Evolutionary conservation across 2,797 vertebrate genomes (phyloP), one percentile per base, ranked within the genome.

Genomic region (Pelobates cultripes): DNA sequence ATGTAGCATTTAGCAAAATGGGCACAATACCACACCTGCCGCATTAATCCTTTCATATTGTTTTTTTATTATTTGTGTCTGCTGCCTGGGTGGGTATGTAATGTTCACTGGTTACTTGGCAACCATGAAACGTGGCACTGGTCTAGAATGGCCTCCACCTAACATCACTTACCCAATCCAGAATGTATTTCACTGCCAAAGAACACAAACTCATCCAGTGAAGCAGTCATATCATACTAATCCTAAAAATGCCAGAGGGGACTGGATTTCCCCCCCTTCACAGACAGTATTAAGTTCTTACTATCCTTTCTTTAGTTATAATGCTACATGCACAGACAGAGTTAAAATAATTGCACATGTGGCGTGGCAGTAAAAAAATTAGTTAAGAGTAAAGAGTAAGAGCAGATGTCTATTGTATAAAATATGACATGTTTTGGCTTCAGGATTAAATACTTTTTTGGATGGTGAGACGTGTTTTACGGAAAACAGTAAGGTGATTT

Each of bases 141-240:
- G 7, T 41, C 28, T 13, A 70, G 15, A 70, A 70, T 70, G 15
- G 68, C 28, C 70, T 71, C 45, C 70, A 71, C 45, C 70, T 47
- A 47, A 71, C 70, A 71, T 71, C 70, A 47, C 44, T 68, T 14
- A 12, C 40, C 68, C 44, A 70, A 17, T 44, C 43, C 70, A 41
- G 70, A 51, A 71, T 2, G 6, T n/a, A 28, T 51, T 71, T 71
- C 9, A 6, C 10, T 71, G 44, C 70, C 70, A 70, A 40, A 43
- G 68, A 44, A 44, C 4, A 14, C 68, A 71, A 3, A 64, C 61
- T 64, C 17, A 28, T 64, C 14, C 44, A 71, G 44, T 17, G 2
- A 40, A 71, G 45, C 6, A 15, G n/a, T 43, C 44, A 71, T 9
- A 17, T 51, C n/a, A 17, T n/a, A 12, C 70, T 51, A 51, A 71